Conservation (phyloP, 2,797 vertebrate genomes). For the Darevskia mixta region DNA sequence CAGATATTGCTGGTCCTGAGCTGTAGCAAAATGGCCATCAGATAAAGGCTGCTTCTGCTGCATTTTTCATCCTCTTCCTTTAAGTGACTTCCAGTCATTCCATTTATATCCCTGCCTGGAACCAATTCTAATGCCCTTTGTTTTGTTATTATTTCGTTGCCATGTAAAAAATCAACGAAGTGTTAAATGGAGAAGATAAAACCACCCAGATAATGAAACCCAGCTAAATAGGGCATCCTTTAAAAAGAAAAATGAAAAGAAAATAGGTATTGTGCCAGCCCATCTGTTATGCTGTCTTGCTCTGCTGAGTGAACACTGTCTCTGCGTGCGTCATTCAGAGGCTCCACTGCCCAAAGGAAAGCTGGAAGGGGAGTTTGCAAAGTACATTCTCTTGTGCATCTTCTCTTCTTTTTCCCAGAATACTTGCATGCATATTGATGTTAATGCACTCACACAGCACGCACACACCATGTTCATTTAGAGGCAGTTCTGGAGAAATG, state of each 20-base stretch:
- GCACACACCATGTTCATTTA: background rate
- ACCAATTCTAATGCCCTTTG: slow-evolving; percentile 20
- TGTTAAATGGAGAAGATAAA: slow-evolving; percentile 36
- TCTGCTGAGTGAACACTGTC: background rate
- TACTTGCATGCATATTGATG: background rate
- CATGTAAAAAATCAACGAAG: slow-evolving; percentile 19
- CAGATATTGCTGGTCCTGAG: too few species aligned
- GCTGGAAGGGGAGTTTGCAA: background rate
- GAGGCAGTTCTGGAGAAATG: background rate
- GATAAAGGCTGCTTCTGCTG: background rate
- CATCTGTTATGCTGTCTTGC: slow-evolving; percentile 32
- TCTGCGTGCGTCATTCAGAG: slow-evolving; percentile 9
- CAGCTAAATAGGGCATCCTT: slow-evolving; percentile 27
- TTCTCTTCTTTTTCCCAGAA: background rate
- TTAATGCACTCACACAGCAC: background rate
- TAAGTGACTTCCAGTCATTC: background rate
- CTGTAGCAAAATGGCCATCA: background rate
- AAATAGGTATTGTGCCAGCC: slow-evolving; percentile 10
- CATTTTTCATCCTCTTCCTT: background rate
- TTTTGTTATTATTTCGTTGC: background rate
- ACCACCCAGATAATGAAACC: slow-evolving; percentile 32
- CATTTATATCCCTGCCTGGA: background rate
- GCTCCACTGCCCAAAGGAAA: slow-evolving; percentile 2
- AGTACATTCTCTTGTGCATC: slow-evolving; percentile 29
- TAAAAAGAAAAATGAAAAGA: background rate